A percentile compares a stretch with the other conserved stretches of the same genome.
Conservation (phyloP, 2,113 vertebrate genomes). For the Gobiocypris rarus region DNA sequence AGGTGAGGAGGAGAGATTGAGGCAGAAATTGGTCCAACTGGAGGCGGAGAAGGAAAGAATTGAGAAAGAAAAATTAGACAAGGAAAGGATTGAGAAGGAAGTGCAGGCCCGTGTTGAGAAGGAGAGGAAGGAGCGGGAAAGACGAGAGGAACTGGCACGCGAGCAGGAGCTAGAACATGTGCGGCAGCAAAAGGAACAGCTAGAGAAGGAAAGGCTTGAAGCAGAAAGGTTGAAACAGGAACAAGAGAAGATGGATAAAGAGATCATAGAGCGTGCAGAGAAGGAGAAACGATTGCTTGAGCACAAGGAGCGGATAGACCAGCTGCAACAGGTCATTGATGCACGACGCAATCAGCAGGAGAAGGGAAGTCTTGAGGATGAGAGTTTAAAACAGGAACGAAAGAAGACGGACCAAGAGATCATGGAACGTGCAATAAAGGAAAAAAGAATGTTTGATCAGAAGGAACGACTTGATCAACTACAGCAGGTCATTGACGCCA, state of each 20-base stretch:
- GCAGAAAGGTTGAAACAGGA: slow-evolving; percentile 46
- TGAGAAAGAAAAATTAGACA: slow-evolving; percentile 52
- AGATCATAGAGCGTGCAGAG: slow-evolving; percentile 51
- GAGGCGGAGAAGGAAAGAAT: slow-evolving; percentile 52
- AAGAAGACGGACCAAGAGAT: slow-evolving; percentile 57
- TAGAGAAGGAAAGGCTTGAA: slow-evolving; percentile 31
- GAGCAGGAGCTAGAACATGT: slow-evolving; percentile 43
- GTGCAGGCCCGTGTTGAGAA: slow-evolving; percentile 20
- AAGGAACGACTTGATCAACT: slow-evolving; percentile 53
- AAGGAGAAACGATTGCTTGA: slow-evolving; percentile 56
- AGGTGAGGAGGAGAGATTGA: slow-evolving; percentile 34
- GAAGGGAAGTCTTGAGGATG: slow-evolving; percentile 24
- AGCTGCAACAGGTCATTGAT: slow-evolving; percentile 57
- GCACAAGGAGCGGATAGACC: slow-evolving; percentile 51
- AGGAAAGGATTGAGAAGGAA: slow-evolving; percentile 54
- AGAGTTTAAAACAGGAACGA: slow-evolving; percentile 41
- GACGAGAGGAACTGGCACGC: slow-evolving; percentile 27
- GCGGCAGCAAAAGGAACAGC: slow-evolving; percentile 20
- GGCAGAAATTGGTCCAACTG: slow-evolving; percentile 56
- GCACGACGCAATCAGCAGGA: slow-evolving; percentile 9
- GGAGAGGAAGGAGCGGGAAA: slow-evolving; percentile 43
- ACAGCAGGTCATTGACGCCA: slow-evolving; percentile 55
- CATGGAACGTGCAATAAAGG: slow-evolving; percentile 52
- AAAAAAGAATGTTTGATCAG: slow-evolving; percentile 49
- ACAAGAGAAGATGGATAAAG: slow-evolving; percentile 51